A percentile compares a stretch with the other conserved stretches of the same genome.
Conservation (phyloP, 2,888 invertebrate genomes). For the Escarpia spicata region DNA sequence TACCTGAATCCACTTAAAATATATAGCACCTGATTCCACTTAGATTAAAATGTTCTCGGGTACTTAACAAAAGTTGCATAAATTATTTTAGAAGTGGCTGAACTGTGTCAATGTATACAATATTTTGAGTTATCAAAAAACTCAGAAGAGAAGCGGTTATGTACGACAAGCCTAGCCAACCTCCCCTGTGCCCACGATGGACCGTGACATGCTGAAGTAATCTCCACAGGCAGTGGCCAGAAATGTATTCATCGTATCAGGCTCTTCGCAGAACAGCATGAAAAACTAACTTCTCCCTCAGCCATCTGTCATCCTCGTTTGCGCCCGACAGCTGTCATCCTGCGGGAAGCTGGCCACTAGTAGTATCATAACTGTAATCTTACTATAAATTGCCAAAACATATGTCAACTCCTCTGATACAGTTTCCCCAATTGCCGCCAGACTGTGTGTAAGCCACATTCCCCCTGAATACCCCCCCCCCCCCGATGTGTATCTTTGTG, state of each 20-base stretch:
- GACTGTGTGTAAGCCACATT: neutral
- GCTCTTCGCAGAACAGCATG: neutral
- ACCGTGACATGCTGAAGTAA: neutral
- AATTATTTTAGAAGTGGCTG: neutral
- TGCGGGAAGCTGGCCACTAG: neutral
- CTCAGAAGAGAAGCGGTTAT: neutral
- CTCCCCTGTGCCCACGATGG: neutral
- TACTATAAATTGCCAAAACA: neutral
- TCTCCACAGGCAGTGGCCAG: neutral
- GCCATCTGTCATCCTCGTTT: neutral
- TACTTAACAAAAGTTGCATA: no score
- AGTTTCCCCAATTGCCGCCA: neutral
- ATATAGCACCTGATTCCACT: no score
- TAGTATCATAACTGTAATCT: neutral
- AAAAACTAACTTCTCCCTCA: neutral
- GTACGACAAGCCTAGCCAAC: neutral
- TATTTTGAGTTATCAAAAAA: neutral
- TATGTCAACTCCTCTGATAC: neutral
- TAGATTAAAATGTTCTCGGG: no score
- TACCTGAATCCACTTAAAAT: no score
- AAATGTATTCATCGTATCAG: neutral
- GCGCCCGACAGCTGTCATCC: neutral
- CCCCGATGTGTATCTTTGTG: neutral
- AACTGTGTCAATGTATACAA: neutral
- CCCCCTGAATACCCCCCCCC: neutral